Conservation (phyloP, 2,797 vertebrate species). For the Epinephelus malabaricus region DNA sequence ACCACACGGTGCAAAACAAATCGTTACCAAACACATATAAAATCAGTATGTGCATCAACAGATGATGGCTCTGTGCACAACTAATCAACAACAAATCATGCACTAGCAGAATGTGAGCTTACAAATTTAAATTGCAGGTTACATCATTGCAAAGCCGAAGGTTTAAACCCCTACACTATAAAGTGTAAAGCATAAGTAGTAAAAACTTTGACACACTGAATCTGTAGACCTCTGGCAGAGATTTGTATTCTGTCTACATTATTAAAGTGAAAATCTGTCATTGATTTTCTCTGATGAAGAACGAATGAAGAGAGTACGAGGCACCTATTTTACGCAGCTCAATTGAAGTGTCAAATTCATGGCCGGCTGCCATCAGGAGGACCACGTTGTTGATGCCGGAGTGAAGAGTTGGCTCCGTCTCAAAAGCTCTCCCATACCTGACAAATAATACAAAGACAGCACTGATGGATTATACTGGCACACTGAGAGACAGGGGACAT, state of each 20-base stretch:
- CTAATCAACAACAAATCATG: not conserved
- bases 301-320: not conserved
- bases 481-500: not conserved
- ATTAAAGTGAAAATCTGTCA: not conserved
- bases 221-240: not conserved
- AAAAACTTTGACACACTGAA: not conserved
- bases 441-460: not conserved
- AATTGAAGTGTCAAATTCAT: slow-evolving; percentile 89
- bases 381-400: slow-evolving; percentile 92
- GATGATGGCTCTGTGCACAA: not conserved
- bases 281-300: not conserved
- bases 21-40: not conserved
- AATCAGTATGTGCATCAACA: not conserved
- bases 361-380: slow-evolving; percentile 90
- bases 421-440: slow-evolving; percentile 94
- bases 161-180: not conserved
- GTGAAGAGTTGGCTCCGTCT: slow-evolving; percentile 91
- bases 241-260: not conserved
- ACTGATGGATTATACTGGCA: not conserved
- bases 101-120: not conserved
- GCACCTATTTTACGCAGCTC: slow-evolving; percentile 92
- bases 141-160: not conserved
- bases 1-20: not conserved
- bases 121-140: not conserved
- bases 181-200: not conserved